Conservation (phyloP, 2,888 invertebrate genomes). For the Agrochola litura region DNA sequence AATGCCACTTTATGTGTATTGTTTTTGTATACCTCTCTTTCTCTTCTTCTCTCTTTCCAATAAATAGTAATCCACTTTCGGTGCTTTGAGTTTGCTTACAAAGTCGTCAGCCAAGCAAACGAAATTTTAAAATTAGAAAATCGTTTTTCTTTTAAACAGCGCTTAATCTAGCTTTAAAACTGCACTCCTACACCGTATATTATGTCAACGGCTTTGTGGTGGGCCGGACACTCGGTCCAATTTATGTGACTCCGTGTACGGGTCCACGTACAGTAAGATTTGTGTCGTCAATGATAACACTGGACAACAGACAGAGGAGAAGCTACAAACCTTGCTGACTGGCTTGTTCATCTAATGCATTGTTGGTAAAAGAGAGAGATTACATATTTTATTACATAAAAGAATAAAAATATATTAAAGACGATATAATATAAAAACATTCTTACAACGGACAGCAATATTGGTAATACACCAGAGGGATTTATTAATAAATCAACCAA, state of each 20-base stretch:
- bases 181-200: not conserved
- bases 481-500: conserved; percentile 61
- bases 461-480: conserved; percentile 44
- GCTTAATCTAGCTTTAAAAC: conserved; percentile 6
- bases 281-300: conserved; percentile 6
- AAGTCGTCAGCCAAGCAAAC: not conserved
- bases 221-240: not conserved
- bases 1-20: not conserved
- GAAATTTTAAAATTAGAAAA: not conserved
- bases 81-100: not conserved
- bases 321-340: not conserved
- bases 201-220: conserved; percentile 2
- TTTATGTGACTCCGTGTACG: conserved; percentile 20
- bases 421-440: not conserved
- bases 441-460: conserved; percentile 23
- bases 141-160: not conserved
- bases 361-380: not conserved
- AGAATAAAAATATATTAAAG: not conserved
- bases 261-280: not conserved
- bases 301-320: not conserved
- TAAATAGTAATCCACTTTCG: not conserved
- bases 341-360: not conserved
- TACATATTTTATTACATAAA: no score
- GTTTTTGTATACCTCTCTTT: not conserved
- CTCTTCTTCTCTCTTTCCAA: not conserved